phyloP scores from a whole-genome alignment of 2,888 invertebrate genomes.

The Trichopria drosophilae region DNA sequence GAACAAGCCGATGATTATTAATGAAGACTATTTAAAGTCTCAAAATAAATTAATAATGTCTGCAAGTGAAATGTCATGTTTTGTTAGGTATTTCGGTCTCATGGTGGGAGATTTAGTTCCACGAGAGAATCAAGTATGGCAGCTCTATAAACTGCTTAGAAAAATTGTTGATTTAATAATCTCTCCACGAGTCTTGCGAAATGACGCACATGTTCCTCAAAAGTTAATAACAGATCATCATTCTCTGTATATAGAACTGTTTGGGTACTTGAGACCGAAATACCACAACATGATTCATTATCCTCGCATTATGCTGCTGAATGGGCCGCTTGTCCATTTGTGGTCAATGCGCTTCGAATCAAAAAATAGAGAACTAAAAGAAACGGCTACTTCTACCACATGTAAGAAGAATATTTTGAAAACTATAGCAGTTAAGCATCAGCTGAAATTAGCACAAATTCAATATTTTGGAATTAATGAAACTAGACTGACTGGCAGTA shows the following conservation, averaged over 20 bases:
- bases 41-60: slow-evolving; percentile 21
- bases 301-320: background rate
- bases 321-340: slow-evolving; percentile 15
- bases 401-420: slow-evolving; percentile 17
- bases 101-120: slow-evolving; percentile 24
- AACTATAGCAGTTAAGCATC: slow-evolving; percentile 18
- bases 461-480: slow-evolving; percentile 5
- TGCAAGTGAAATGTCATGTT: slow-evolving; percentile 18
- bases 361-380: slow-evolving; percentile 20
- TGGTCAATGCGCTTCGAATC: slow-evolving; percentile 21
- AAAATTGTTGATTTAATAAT: slow-evolving; percentile 18
- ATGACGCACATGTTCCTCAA: slow-evolving; percentile 7
- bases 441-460: slow-evolving; percentile 2
- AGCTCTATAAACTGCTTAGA: slow-evolving; percentile 11
- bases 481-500: slow-evolving; percentile 5
- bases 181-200: slow-evolving; percentile 10
- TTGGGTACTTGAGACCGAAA: too few species aligned
- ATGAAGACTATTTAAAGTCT: slow-evolving; percentile 2
- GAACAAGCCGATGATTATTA: slow-evolving; percentile 10
- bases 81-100: slow-evolving; percentile 16
- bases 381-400: slow-evolving; percentile 15
- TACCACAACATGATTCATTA: slow-evolving; percentile 21
- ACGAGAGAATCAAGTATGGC: slow-evolving; percentile 6
- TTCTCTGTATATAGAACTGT: slow-evolving; percentile 3
- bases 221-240: slow-evolving; percentile 8